Conservation (phyloP, 2,797 vertebrate genomes). For the Podarcis siculus region DNA sequence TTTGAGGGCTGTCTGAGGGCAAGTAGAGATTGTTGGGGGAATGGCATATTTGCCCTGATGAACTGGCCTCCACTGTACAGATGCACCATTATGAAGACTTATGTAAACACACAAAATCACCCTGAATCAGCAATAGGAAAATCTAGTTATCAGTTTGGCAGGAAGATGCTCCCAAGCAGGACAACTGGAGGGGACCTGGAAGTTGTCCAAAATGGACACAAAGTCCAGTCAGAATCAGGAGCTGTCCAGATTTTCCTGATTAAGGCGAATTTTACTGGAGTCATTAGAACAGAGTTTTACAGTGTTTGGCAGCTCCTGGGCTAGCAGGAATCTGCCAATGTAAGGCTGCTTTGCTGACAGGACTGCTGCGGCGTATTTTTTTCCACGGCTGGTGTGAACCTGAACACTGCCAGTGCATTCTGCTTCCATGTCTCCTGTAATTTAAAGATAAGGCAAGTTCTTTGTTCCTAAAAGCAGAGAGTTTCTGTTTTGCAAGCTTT, state of each 20-base stretch:
- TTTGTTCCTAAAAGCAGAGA: neutral
- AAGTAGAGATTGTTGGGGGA: too few relatives aligned
- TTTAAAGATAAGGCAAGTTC: neutral
- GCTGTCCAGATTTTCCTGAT: neutral
- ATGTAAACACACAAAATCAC: too few relatives aligned
- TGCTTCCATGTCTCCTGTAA: neutral
- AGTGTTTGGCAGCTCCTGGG: neutral
- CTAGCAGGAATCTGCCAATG: neutral
- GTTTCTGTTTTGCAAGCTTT: neutral
- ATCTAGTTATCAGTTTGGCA: neutral
- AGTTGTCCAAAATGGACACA: neutral
- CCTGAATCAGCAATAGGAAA: neutral
- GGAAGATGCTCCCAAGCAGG: neutral
- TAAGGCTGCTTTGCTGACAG: neutral
- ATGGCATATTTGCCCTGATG: too few relatives aligned
- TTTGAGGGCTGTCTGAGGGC: too few relatives aligned
- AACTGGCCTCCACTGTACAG: too few relatives aligned
- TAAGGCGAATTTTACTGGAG: neutral
- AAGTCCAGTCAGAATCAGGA: neutral
- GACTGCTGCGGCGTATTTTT: neutral
- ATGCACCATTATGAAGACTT: too few relatives aligned
- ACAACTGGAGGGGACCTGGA: neutral
- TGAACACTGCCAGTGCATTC: neutral
- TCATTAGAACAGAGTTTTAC: neutral
- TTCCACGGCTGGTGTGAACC: neutral